Evolutionary conservation across 1,140 invertebrate genomes (phyloP).

Genomic region (Cotesia glomerata): DNA sequence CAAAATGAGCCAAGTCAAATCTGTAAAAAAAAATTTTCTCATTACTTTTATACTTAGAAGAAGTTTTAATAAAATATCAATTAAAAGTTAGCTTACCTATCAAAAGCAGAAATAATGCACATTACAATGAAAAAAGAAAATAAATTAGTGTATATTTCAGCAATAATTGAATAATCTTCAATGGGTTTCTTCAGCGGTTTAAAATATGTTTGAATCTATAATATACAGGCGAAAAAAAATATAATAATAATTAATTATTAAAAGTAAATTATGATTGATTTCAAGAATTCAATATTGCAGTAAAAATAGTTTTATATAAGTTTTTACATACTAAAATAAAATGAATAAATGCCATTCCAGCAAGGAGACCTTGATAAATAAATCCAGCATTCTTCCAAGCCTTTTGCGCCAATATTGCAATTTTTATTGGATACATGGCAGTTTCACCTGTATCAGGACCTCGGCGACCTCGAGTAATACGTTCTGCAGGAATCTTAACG

Average conservation of each 20-base stretch:
- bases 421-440: constrained; percentile 42
- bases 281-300: background rate
- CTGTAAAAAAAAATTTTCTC: constrained; percentile 35
- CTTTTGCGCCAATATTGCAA: constrained; percentile 52
- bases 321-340: constrained; percentile 49
- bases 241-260: background rate
- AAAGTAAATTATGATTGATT: constrained; percentile 11
- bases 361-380: constrained; percentile 57
- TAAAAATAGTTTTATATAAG: background rate
- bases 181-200: constrained; percentile 38
- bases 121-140: constrained; percentile 52
- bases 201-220: constrained; percentile 49
- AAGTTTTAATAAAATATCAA: too few relatives aligned
- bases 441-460: constrained; percentile 31
- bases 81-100: constrained; percentile 45
- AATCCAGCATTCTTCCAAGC: constrained; percentile 49
- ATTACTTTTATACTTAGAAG: background rate
- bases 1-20: constrained; percentile 52
- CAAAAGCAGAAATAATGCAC: constrained; percentile 52
- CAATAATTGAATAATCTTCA: constrained; percentile 42
- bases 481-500: constrained; percentile 47
- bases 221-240: constrained; percentile 19
- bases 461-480: constrained; percentile 28
- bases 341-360: constrained; percentile 57
- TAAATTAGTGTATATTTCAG: constrained; percentile 51